Base-by-base conservation (phyloP, 2,113 vertebrate genomes). In the Oryctolagus cuniculus region DNA sequence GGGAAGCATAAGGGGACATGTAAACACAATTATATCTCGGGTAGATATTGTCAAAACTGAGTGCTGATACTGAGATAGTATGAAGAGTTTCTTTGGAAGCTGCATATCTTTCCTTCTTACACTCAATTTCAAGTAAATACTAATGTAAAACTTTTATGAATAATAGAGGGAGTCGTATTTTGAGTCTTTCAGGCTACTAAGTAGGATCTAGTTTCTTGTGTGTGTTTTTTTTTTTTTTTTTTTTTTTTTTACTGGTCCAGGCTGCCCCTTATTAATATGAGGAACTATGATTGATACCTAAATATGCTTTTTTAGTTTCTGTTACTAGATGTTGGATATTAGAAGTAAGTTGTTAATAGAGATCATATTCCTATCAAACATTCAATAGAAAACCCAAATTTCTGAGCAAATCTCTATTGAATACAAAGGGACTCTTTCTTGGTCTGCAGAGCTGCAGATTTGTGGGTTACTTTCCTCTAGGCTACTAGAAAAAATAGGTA, bases 391-490 rank as follows among this genome's bases (percentile, higher is more conserved):
- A 55, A 13, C 53, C 89, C 24, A 2, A 81, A 22, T 93, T 88
- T 90, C 73, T 89, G 70, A 73, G 15, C 13, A 79, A 61, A 55
- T 3, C 22, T 75, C n/a, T 29, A 0, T 70, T 80, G 49, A 5
- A 22, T 88, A 1, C 25, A 55, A 81, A 91, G 17, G 72, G 6
- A 25, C 12, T 77, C 3, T 70, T 87, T 85, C 87, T 89, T 91
- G 75, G 51, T 85, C 84, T 85, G 8, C 31, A 94, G 87, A 91
- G 29, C 78, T 92, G 49, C 67, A 91, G 49, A 70, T 74, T 79
- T 84, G 21, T 84, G 22, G 81, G 49, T 80, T 91, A 58, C 49
- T 15, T 90, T 92, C 81, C n/a, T 72, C 1, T 61, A 72, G 70
- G 31, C 49, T 19, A 0, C 34, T 27, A 89, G 81, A 92, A 88